These are phyloP conservation scores for Rhinophrynus dorsalis DNA, from an alignment of 2,797 vertebrate species.

Conservation along the genomic window DNA sequence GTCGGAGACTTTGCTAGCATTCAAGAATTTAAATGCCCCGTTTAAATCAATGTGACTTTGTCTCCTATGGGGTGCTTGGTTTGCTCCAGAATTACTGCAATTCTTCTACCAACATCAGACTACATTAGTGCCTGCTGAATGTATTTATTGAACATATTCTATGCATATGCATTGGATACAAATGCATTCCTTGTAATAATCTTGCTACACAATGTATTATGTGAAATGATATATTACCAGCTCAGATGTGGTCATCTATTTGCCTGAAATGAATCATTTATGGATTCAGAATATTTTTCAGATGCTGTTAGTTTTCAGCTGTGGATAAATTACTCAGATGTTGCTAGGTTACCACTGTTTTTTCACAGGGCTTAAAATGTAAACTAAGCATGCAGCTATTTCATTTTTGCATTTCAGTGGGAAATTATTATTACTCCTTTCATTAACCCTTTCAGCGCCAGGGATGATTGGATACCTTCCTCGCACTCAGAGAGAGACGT, in stretches of 20 bases:
- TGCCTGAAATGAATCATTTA: slow-evolving; percentile 39
- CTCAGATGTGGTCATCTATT: slow-evolving; percentile 30
- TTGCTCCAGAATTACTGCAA: no score
- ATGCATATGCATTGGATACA: slow-evolving; percentile 39
- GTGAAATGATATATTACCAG: slow-evolving; percentile 22
- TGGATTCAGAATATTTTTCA: slow-evolving; percentile 25
- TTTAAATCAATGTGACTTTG: no score
- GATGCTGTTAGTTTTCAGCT: slow-evolving; percentile 52
- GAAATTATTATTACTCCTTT: slow-evolving; percentile 50
- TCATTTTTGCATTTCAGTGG: slow-evolving; percentile 48
- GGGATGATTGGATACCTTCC: no score
- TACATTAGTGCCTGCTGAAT: no score
- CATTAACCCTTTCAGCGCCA: no score
- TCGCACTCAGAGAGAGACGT: no score
- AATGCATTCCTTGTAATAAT: slow-evolving; percentile 14
- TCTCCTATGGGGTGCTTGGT: no score
- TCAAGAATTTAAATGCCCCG: no score
- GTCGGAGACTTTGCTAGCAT: no score
- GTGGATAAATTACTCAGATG: slow-evolving; percentile 66
- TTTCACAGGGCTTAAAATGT: slow-evolving; percentile 71
- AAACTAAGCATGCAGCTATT: slow-evolving; percentile 66
- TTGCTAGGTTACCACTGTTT: slow-evolving; percentile 82
- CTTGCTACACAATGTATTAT: slow-evolving; percentile 13
- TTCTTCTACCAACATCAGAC: no score
- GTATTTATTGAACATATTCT: no score